Evolutionary conservation across 2,113 vertebrate species (phyloP).

Genomic region (Rafetus swinhoei): DNA sequence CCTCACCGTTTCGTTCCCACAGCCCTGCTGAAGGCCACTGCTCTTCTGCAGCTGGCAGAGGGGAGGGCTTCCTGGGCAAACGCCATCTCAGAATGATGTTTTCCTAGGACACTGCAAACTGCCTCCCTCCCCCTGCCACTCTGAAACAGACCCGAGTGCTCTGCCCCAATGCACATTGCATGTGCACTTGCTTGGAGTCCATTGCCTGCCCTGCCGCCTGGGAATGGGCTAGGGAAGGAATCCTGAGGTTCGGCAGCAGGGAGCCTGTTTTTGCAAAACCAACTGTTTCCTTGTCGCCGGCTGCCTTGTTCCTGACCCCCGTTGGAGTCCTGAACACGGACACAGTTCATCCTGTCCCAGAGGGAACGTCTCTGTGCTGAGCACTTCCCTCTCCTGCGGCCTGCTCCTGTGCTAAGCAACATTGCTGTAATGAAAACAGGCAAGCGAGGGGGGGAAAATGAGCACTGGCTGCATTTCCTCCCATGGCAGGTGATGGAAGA

Average conservation of each 20-base stretch:
- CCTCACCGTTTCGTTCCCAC: background rate
- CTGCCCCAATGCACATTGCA: slow-evolving; percentile 81
- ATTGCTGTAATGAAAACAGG: slow-evolving; percentile 16
- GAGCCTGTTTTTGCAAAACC: background rate
- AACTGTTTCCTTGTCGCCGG: background rate
- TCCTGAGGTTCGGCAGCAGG: slow-evolving; percentile 6
- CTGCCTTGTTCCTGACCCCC: background rate
- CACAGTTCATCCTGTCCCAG: background rate
- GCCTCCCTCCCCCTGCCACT: slow-evolving; percentile 76
- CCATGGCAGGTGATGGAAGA: slow-evolving; percentile 53
- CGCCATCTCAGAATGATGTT: slow-evolving; percentile 66
- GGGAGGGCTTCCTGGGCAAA: slow-evolving; percentile 45
- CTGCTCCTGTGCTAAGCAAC: background rate
- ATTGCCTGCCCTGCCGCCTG: slow-evolving; percentile 81
- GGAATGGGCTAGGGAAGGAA: slow-evolving; percentile 63
- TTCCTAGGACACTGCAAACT: slow-evolving; percentile 81
- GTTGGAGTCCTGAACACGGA: background rate
- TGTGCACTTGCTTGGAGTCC: slow-evolving; percentile 79
- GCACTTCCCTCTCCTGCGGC: background rate
- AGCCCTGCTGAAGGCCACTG: background rate
- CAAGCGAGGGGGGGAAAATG: background rate
- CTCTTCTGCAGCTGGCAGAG: slow-evolving; percentile 17
- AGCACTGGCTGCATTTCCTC: slow-evolving; percentile 50
- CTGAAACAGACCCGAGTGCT: slow-evolving; percentile 75
- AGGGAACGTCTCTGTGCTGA: rapidly evolving